These are phyloP conservation scores for Neolamprologus tretocephalus DNA, from an alignment of 2,113 vertebrate genomes.

Conservation along the genomic window DNA sequence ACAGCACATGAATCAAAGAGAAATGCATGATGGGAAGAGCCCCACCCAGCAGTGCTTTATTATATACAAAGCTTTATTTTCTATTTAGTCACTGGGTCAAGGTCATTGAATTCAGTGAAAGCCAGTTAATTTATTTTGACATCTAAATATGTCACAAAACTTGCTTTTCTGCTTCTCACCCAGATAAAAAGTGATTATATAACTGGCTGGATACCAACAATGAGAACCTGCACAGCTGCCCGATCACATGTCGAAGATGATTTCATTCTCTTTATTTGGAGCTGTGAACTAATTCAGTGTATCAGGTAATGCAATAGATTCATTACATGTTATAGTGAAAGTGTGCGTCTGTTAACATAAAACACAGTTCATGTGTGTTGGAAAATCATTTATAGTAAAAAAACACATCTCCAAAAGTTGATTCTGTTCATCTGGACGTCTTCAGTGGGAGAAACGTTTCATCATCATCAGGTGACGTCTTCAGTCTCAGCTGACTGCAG, in stretches of 20 bases:
- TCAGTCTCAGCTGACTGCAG: not conserved
- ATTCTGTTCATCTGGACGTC: not conserved
- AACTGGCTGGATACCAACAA: not conserved
- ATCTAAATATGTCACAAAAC: not conserved
- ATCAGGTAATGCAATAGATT: not conserved
- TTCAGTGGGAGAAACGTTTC: not conserved
- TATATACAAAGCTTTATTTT: not conserved
- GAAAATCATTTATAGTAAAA: not conserved
- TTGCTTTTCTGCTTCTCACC: not conserved
- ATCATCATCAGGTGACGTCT: fast-evolving
- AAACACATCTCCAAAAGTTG: not conserved
- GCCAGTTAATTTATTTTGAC: not conserved
- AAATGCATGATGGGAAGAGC: not conserved
- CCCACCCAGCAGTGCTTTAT: not conserved
- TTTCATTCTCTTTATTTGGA: not conserved
- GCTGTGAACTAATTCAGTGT: not conserved
- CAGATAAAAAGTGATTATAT: not conserved
- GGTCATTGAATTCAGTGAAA: not conserved
- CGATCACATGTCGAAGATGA: not conserved
- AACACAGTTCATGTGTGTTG: not conserved
- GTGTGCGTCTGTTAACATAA: fast-evolving
- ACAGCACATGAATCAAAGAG: not conserved
- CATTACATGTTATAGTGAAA: not conserved
- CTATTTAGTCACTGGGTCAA: not conserved
- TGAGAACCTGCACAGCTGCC: not conserved